Base-by-base conservation (phyloP, 2,888 invertebrate genomes). In the Epistrophella euchroma region DNA sequence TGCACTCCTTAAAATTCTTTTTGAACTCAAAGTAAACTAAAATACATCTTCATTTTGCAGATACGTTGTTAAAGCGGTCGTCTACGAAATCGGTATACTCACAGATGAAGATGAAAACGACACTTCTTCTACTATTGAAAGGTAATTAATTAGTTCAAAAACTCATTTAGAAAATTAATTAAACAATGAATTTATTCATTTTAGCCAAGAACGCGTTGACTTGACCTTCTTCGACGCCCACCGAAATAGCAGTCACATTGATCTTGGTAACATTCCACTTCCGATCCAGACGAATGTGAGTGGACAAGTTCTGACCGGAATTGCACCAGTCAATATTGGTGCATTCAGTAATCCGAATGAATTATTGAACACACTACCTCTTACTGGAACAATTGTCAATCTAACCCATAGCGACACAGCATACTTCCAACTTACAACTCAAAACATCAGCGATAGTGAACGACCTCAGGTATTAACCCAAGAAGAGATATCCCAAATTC, bases 1-100 rank as follows among this genome's bases (percentile, higher is more conserved):
- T n/a, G n/a, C n/a, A 28, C 4, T 28, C 2, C 6, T 6, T 28
- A 28, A 28, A 28, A 28, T 5, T 25, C 2, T 25, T 4, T 25
- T 25, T 25, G 25, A 28, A 28, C 6, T 32, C 6, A 28, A 25
- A 25, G 4, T 35, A 11, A 47, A 72, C 10, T 15, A 47, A 72
- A 56, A 22, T 66, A 56, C 60, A 11, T 70, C 9, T 70, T 43
- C 9, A 22, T 17, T 84, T 45, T 86, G 32, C 82, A 94, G 94
- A 85, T 94, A 94, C 86, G 93, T 94, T 15, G 93, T 94, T 75
- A 94, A 93, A 88, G 94, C 94, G 0, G 92, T 94, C 6, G 94
- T 94, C 45, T 94, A 94, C 88, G 94, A 94, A 91, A 93, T 94
- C 88, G 94, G 94, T 75, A 94, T 94, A 87, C 91, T 94, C 37